Conservation (phyloP, 53 echinoderm and acorn worm species). For the Zoroaster sp. region DNA sequence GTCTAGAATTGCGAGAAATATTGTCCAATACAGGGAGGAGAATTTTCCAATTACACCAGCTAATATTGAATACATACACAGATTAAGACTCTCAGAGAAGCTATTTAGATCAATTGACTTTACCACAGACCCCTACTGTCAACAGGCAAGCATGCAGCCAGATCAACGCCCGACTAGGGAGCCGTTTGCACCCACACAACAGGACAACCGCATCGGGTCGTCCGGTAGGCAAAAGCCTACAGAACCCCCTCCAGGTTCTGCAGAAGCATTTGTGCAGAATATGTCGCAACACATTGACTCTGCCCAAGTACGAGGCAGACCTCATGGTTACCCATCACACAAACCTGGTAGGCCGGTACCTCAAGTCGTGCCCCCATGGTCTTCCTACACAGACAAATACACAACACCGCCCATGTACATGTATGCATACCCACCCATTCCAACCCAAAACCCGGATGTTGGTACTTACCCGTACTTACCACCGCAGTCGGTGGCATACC, state of each 20-base stretch:
- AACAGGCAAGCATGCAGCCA: background rate
- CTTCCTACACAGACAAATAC: background rate
- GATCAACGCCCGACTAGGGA: background rate
- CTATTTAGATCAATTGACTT: constrained; percentile 11
- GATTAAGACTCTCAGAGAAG: background rate
- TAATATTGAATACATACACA: background rate
- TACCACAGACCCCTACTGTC: background rate
- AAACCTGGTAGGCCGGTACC: constrained; percentile 1
- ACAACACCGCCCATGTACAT: constrained; percentile 11
- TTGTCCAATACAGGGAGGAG: background rate
- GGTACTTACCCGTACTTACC: background rate
- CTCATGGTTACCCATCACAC: background rate
- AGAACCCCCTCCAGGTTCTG: constrained; percentile 2
- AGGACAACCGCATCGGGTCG: constrained; percentile 14
- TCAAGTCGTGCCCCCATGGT: constrained; percentile 1
- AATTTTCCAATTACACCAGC: constrained; percentile 40
- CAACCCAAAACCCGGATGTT: background rate
- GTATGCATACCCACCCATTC: constrained; percentile 16
- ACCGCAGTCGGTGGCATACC: constrained; percentile 3
- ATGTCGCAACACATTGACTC: constrained; percentile 22
- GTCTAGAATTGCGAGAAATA: background rate
- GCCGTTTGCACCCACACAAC: no score
- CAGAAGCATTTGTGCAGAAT: constrained; percentile 7
- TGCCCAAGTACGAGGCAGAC: constrained; percentile 1
- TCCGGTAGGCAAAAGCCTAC: background rate